phyloP scores from a whole-genome alignment of 2,888 invertebrate genomes.

The Sinohyriopsis cumingii region DNA sequence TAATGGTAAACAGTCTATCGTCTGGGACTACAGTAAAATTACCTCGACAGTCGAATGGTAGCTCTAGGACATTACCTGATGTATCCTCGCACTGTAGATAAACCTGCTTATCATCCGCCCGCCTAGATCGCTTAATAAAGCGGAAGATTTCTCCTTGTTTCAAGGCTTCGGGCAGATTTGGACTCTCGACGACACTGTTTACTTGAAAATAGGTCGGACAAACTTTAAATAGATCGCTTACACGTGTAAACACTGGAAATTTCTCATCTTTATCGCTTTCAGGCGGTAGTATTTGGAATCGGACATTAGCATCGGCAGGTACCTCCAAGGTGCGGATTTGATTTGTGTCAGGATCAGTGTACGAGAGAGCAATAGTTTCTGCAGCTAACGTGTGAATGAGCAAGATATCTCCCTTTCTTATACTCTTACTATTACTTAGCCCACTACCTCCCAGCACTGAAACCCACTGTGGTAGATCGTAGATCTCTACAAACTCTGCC shows the following conservation, averaged over 20 bases:
- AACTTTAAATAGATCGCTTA: slow-evolving; percentile 52
- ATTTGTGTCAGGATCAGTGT: slow-evolving; percentile 45
- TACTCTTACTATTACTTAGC: slow-evolving; percentile 31
- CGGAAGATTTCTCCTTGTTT: slow-evolving; percentile 53
- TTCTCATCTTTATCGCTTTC: slow-evolving; percentile 31
- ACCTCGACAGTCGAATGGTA: slow-evolving; percentile 50
- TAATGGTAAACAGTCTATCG: slow-evolving; percentile 44
- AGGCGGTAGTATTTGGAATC: slow-evolving; percentile 52
- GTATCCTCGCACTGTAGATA: slow-evolving; percentile 52
- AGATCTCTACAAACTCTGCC: slow-evolving; percentile 46
- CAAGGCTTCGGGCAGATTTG: slow-evolving; percentile 57
- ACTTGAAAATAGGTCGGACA: slow-evolving; percentile 59
- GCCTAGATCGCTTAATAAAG: slow-evolving; percentile 44
- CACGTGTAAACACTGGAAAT: slow-evolving; percentile 42
- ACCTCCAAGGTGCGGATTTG: slow-evolving; percentile 42
- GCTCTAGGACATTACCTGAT: slow-evolving; percentile 42
- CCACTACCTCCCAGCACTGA: slow-evolving; percentile 42
- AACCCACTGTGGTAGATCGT: slow-evolving; percentile 48
- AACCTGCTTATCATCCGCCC: slow-evolving; percentile 30
- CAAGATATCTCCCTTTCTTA: slow-evolving; percentile 51
- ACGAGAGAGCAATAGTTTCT: slow-evolving; percentile 46
- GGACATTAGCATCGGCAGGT: slow-evolving; percentile 44
- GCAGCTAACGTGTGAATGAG: slow-evolving; percentile 48
- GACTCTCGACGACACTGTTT: slow-evolving; percentile 53
- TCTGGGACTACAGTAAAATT: slow-evolving; percentile 54